Evolutionary conservation across 2,797 vertebrate genomes (phyloP).

Genomic region (Eulemur albifrons): DNA sequence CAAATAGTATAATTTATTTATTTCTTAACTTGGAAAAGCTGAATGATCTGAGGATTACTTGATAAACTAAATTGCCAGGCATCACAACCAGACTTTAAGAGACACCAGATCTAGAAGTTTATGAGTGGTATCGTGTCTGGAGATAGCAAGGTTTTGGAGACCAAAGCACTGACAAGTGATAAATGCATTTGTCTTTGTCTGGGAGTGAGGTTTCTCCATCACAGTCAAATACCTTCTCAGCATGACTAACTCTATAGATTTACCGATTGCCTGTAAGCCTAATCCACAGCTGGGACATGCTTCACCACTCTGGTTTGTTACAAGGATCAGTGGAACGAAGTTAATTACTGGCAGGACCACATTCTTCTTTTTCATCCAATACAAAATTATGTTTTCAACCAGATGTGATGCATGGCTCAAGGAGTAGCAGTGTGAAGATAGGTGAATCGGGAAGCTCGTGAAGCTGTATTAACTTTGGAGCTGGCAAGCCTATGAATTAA

Average conservation of each 20-base stretch:
- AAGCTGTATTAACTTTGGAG: background rate
- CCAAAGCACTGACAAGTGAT: background rate
- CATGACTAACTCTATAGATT: background rate
- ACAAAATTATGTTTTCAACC: background rate
- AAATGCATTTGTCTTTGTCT: background rate
- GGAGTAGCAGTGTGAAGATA: background rate
- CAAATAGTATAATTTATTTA: background rate
- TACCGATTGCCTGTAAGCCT: background rate
- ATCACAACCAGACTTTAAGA: background rate
- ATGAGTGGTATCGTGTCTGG: background rate
- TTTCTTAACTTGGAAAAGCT: background rate
- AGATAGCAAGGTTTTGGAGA: background rate
- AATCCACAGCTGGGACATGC: background rate
- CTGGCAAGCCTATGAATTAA: conserved; percentile 73
- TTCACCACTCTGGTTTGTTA: background rate
- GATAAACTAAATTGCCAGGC: background rate
- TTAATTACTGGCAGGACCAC: background rate
- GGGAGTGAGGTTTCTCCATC: background rate
- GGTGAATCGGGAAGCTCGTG: background rate
- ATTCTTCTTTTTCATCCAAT: conserved; percentile 18
- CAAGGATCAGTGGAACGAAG: background rate
- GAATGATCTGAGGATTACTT: background rate
- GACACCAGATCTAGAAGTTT: background rate
- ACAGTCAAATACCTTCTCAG: background rate
- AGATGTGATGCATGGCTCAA: background rate